Base-by-base conservation (phyloP, 1,140 invertebrate species). In the Phthorimaea operculella region DNA sequence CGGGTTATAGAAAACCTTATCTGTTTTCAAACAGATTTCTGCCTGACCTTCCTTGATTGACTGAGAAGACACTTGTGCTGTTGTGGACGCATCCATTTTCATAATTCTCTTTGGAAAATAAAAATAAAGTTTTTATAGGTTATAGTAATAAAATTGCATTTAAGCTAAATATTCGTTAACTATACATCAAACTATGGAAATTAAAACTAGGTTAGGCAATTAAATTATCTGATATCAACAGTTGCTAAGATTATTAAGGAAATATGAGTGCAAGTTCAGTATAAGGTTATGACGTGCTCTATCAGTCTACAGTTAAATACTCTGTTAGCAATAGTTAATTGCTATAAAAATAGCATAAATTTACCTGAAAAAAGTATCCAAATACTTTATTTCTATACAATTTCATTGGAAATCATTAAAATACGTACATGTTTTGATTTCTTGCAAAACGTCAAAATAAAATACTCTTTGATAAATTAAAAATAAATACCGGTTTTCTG, bases 1-100 rank as follows among this genome's bases (percentile, higher is more conserved):
- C 2, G 96, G 96, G 87, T 99, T 99, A 72, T 98, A 99, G 84
- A 99, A 99, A 0, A 98, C 96, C 75, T 92, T 90, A 48, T 90
- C 89, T 14, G 85, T 73, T 9, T 88, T 89, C 12, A 91, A 81
- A 11, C 88, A 68, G 58, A 96, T 90, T 69, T 89, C 88, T 1
- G 94, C 94, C 71, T 90, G 86, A 0, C 95, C 95, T 87, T 97
- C 95, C 55, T 70, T 73, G 54, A 82, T 76, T 33, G 62, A 65
- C 60, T 68, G 70, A 12, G 56, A 63, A 12, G 17, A 28, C 11
- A 15, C 8, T 18, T 21, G 34, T 51, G 47, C 51, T 53, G 16
- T 36, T 16, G 58, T 56, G 7, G 57, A 34, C 52, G 60, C 21
- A 50, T 73, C 67, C 76, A 81, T 79, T 68, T 65, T 78, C 63